phyloP scores from a whole-genome alignment of 2,888 invertebrate species.

The Leucophenga maculata region DNA sequence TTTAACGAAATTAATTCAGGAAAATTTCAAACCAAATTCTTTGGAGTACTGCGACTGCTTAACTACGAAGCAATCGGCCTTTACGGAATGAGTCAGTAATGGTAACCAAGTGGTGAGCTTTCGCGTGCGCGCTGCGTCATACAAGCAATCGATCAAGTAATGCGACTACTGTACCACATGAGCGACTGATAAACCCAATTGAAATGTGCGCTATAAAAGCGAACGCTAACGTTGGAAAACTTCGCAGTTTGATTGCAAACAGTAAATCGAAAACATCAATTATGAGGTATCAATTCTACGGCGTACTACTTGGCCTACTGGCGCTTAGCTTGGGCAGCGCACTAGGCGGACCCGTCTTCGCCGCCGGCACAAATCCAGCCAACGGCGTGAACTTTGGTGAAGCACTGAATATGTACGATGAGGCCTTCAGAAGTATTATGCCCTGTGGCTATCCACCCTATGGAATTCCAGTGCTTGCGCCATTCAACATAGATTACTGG shows the following conservation, averaged over 20 bases:
- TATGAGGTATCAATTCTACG: not conserved
- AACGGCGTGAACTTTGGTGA: slow-evolving; percentile 39
- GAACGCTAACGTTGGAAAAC: not conserved
- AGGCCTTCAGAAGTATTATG: slow-evolving; percentile 50
- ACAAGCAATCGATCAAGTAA: not conserved
- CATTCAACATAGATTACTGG: slow-evolving; percentile 38
- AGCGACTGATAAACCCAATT: not conserved
- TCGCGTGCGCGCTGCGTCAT: not conserved
- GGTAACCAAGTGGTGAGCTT: not conserved
- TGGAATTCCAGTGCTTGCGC: slow-evolving; percentile 54
- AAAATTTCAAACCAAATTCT: not conserved
- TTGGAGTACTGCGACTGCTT: not conserved
- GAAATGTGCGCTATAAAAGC: not conserved
- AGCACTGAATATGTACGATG: slow-evolving; percentile 43
- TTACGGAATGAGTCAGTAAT: too few relatives aligned
- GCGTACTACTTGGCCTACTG: slow-evolving; percentile 24
- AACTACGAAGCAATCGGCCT: too few relatives aligned
- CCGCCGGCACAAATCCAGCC: slow-evolving; percentile 6
- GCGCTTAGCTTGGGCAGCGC: slow-evolving; percentile 35
- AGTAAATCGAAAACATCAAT: not conserved
- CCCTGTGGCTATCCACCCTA: slow-evolving; percentile 56
- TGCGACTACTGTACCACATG: not conserved
- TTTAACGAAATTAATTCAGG: too few relatives aligned
- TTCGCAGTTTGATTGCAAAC: not conserved
- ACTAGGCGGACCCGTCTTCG: slow-evolving; percentile 28